Conservation (phyloP, 1,140 invertebrate genomes). For the Ptiloglossa arizonensis region DNA sequence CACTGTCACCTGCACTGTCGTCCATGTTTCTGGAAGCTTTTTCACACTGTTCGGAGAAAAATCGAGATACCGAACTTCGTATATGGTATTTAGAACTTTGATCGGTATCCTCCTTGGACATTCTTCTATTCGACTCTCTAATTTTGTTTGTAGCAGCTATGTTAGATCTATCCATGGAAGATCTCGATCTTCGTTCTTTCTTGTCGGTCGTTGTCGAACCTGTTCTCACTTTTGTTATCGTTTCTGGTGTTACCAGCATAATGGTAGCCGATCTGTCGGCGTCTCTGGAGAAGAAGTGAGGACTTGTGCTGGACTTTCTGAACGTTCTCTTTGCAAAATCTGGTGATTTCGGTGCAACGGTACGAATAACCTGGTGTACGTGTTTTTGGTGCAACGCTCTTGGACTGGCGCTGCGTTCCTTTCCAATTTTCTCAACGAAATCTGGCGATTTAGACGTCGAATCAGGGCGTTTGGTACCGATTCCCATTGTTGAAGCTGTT, state of each 20-base stretch:
- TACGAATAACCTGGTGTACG: accelerated
- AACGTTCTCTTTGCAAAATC: background rate
- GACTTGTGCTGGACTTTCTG: constrained; percentile 8
- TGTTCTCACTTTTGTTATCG: background rate
- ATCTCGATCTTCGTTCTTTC: too few species aligned
- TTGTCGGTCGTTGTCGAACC: background rate
- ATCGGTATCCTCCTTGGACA: background rate
- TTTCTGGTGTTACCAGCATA: constrained; percentile 16
- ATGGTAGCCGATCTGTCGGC: constrained; percentile 19
- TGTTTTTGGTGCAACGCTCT: background rate
- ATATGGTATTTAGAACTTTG: background rate
- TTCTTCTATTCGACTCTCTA: background rate
- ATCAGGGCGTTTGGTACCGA: background rate
- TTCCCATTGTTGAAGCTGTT: background rate
- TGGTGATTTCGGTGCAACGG: background rate
- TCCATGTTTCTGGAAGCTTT: background rate
- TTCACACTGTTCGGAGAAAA: constrained; percentile 14
- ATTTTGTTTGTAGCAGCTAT: too few species aligned
- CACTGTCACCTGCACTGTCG: too few species aligned
- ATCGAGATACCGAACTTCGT: constrained; percentile 28
- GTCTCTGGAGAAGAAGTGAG: constrained; percentile 1
- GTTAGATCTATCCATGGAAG: background rate
- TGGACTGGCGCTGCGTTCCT: background rate
- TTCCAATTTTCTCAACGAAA: background rate
- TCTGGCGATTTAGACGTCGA: background rate